Evolutionary conservation across 2,797 vertebrate species (phyloP), one percentile per base, ranked within the genome.

Genomic region (Lepilemur ruficaudatus): DNA sequence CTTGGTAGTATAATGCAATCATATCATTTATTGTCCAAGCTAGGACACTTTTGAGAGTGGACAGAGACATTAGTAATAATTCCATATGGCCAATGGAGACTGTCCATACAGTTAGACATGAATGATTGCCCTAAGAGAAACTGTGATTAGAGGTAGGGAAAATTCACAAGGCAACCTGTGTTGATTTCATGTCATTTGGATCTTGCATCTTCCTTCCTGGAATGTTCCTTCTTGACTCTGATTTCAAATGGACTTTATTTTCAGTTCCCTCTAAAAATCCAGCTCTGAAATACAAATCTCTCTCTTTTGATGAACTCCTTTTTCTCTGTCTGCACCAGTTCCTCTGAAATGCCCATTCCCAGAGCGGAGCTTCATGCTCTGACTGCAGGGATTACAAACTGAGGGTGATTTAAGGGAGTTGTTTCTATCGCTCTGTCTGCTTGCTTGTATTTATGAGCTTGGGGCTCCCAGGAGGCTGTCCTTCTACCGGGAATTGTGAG

Each of bases 401-500:
- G 84, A 84, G 61, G 41, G 73, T 67, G 67, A 87, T 96, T 65
- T 81, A 67, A 32, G 25, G 70, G 80, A 89, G 50, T 2, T 69
- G 14, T 65, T 94, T 70, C 87, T 14, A 7, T 25, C 30, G 18
- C 61, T 73, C 59, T 43, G 67, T n/a, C 87, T 92, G 50, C 35
- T 57, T 92, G 32, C 32, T 38, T 55, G 15, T 88, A 50, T 93
- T 95, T 95, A 35, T 85, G 91, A 91, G 50, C 59, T 18, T 50
- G 55, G 14, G 82, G 38, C 88, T 95, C 80, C 70, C 18, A 35
- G 52, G 78, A 82, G 65, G 57, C 73, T 14, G 6, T 57, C 84
- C 12, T 43, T 91, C 89, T 92, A 88, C 61, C 57, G 67, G 91
- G 72, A 89, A 59, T 95, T 91, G 32, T 81, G 50, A 76, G 67